Evolutionary conservation across 1,140 invertebrate genomes (phyloP).

Genomic region (Samia ricini): DNA sequence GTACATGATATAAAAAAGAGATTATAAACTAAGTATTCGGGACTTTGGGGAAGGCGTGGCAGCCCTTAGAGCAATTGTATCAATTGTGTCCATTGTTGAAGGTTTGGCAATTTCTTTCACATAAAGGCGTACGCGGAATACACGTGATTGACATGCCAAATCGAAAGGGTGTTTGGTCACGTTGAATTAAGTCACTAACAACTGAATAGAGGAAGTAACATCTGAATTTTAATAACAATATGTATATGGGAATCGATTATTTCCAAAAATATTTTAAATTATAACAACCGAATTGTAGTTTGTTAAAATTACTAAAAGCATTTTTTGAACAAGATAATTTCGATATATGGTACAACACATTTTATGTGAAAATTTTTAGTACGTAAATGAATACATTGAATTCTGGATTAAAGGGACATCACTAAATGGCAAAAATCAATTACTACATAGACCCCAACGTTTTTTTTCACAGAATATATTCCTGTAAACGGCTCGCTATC

Average conservation of each 20-base stretch:
- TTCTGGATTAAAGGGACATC: too few species aligned
- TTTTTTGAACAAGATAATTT: too few species aligned
- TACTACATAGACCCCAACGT: too few species aligned
- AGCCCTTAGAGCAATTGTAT: conserved; percentile 31
- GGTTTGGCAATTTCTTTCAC: conserved; percentile 1
- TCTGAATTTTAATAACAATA: neutral
- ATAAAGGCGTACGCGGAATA: neutral
- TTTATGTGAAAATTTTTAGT: too few species aligned
- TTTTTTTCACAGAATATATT: too few species aligned
- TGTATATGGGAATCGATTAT: neutral
- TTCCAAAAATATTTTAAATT: neutral
- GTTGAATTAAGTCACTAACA: neutral
- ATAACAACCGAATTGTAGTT: neutral
- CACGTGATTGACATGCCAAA: neutral
- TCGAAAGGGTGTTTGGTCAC: neutral
- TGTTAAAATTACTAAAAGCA: too few species aligned
- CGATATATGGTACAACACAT: too few species aligned
- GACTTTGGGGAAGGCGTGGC: neutral
- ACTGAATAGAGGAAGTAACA: neutral
- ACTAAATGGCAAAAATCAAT: too few species aligned
- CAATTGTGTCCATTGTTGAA: conserved; percentile 34
- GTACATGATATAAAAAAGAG: neutral
- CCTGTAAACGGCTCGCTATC: too few species aligned
- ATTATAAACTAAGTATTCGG: neutral
- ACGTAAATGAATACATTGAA: too few species aligned